Evolutionary conservation across 2,888 invertebrate species (phyloP).

Genomic region (Cerceris rybyensis): DNA sequence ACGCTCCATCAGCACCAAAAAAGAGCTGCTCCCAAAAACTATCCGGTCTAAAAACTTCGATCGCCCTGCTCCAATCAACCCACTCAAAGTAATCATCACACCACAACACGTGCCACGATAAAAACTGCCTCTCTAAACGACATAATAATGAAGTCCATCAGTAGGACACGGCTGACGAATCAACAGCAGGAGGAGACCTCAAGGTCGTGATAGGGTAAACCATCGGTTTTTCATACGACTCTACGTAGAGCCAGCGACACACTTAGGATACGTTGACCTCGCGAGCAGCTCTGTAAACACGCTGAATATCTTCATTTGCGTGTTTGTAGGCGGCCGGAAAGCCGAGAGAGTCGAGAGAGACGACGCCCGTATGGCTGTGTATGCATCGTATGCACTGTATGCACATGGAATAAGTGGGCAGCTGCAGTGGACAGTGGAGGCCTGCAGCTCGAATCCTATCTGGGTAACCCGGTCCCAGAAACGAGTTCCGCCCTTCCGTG

Average conservation of each 20-base stretch:
- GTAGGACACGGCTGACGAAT: conserved; percentile 49
- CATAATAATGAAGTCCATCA: neutral
- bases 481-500: conserved; percentile 75
- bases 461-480: conserved; percentile 80
- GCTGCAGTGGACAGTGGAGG: conserved; percentile 43
- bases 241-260: conserved; percentile 60
- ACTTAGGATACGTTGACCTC: conserved; percentile 70
- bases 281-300: conserved; percentile 65
- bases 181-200: conserved; percentile 24
- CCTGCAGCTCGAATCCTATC: conserved; percentile 68
- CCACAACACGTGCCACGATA: no score
- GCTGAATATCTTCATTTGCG: conserved; percentile 68
- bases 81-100: no score
- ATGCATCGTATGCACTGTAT: conserved; percentile 31
- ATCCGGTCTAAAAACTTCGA: no score
- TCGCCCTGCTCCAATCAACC: no score
- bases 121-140: no score
- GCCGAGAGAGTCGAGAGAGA: conserved; percentile 14
- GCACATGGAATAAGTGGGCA: conserved; percentile 71
- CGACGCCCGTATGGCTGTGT: conserved; percentile 2
- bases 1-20: no score
- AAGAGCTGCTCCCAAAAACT: no score
- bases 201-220: conserved; percentile 58
- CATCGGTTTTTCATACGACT: conserved; percentile 54
- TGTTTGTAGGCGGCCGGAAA: conserved; percentile 60